Conservation (phyloP, 2,888 invertebrate species). For the Thymelicus acteon region DNA sequence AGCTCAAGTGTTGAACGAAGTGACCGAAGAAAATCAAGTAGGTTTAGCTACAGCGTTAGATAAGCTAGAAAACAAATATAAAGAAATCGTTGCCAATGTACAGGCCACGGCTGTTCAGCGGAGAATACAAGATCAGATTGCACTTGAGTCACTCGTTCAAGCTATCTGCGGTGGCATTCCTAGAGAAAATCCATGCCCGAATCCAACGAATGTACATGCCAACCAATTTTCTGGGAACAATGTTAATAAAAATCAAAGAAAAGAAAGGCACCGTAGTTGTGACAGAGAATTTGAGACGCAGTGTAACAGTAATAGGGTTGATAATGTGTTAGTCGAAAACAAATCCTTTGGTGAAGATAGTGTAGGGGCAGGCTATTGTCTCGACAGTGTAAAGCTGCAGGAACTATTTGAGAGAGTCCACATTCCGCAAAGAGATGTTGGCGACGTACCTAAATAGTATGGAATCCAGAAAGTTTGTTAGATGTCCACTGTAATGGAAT, state of each 20-base stretch:
- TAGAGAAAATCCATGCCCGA: slow-evolving; percentile 47
- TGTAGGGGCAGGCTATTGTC: slow-evolving; percentile 60
- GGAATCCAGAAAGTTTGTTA: slow-evolving; percentile 24
- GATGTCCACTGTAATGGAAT: slow-evolving; percentile 9
- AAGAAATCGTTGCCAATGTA: slow-evolving; percentile 73
- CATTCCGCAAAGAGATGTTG: slow-evolving; percentile 70
- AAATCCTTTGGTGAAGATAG: slow-evolving; percentile 62
- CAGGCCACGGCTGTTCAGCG: slow-evolving; percentile 76
- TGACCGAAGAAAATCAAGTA: slow-evolving; percentile 64
- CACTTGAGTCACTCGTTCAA: slow-evolving; percentile 69
- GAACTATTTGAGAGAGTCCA: slow-evolving; percentile 71
- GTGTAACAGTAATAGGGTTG: slow-evolving; percentile 57
- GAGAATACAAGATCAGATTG: slow-evolving; percentile 71
- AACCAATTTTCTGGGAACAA: slow-evolving; percentile 53
- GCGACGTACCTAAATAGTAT: slow-evolving; percentile 43
- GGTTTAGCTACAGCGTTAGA: slow-evolving; percentile 64
- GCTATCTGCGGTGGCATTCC: slow-evolving; percentile 60
- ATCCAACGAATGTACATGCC: slow-evolving; percentile 43
- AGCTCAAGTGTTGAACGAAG: slow-evolving; percentile 66
- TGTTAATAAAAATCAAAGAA: slow-evolving; percentile 55
- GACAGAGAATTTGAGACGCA: slow-evolving; percentile 58
- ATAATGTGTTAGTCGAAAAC: slow-evolving; percentile 53
- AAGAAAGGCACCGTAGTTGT: slow-evolving; percentile 50
- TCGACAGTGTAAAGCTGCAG: slow-evolving; percentile 66
- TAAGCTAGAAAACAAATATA: slow-evolving; percentile 74